Evolutionary conservation across 2,113 vertebrate genomes (phyloP), one percentile per base, ranked within the genome.

Genomic region (Cinclus mexicanus): DNA sequence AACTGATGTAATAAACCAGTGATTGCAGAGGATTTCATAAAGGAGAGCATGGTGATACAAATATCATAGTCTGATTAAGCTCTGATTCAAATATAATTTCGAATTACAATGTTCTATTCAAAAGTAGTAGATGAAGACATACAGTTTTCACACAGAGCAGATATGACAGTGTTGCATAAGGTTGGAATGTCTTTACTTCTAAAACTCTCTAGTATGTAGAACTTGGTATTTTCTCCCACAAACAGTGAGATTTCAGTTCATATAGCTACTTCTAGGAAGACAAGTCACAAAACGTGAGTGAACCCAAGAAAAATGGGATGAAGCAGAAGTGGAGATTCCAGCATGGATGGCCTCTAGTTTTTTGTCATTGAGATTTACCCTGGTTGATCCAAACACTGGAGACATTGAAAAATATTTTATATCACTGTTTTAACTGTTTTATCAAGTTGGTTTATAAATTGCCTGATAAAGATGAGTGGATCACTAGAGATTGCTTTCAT

Each of bases 131-230:
- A 26, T 50, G 46, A 80, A 67, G 50, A 50, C 21, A 13, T 3
- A 28, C 1, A 21, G 26, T 24, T 83, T 47, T 75, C 28, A 72
- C 19, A 20, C 11, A 29, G 9, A 35, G 10, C 10, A 65, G 53
- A 20, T 26, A 42, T 4, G 35, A 19, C 19, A 39, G 5, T 4
- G 6, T 41, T 67, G 46, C 29, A 77, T 23, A 33, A 44, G 35
- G 15, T 35, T 89, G 41, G 18, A 33, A 29, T 22, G 26, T 19
- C 28, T 87, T 46, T n/a, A 33, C 18, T 71, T 53, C 26, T 25
- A n/a, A 35, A 59, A 12, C 0, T 3, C 13, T 69, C 0, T 6
- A 12, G 6, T 7, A 13, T 2, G 3, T 14, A 41, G 28, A 49
- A 16, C 8, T 60, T 37, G 0, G 24, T 25, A 22, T 37, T 71